phyloP scores from a whole-genome alignment of 2,888 invertebrate species.

The Brachypalpus laphriformis region DNA sequence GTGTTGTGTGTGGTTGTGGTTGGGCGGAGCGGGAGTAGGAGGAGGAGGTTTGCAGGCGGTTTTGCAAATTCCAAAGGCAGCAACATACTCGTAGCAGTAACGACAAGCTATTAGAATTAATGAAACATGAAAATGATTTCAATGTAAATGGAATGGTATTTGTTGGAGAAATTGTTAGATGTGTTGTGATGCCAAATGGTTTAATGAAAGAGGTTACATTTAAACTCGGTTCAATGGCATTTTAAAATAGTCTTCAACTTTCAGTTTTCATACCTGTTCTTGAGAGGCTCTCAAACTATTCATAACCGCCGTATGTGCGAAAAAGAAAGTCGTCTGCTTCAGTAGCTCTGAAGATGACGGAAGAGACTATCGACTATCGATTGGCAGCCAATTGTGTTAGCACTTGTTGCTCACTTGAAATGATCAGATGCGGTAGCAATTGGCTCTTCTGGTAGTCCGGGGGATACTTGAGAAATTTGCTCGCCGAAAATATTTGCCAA shows the following conservation, averaged over 20 bases:
- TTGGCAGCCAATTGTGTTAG: too few species aligned
- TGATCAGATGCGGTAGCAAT: constrained; percentile 43
- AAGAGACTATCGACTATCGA: constrained; percentile 42
- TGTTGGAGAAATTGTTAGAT: background rate
- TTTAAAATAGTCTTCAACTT: background rate
- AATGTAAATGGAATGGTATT: constrained; percentile 20
- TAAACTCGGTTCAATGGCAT: constrained; percentile 10
- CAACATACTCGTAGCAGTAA: constrained; percentile 13
- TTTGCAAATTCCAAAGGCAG: constrained; percentile 7
- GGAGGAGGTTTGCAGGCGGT: background rate
- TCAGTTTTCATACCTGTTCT: constrained; percentile 7
- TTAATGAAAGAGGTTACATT: background rate
- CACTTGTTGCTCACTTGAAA: constrained; percentile 37
- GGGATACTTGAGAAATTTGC: constrained; percentile 4
- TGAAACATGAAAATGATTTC: constrained; percentile 57
- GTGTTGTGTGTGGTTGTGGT: background rate
- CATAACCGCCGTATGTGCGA: background rate
- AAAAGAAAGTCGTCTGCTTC: constrained; percentile 35
- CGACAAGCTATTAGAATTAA: constrained; percentile 40
- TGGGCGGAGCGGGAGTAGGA: background rate
- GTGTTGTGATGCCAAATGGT: background rate
- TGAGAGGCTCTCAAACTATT: background rate
- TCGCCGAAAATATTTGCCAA: constrained; percentile 1
- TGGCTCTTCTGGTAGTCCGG: constrained; percentile 4
- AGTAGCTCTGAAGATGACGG: constrained; percentile 16